Base-by-base conservation (phyloP, 1,140 invertebrate species). In the Drosophila chauvacae region DNA sequence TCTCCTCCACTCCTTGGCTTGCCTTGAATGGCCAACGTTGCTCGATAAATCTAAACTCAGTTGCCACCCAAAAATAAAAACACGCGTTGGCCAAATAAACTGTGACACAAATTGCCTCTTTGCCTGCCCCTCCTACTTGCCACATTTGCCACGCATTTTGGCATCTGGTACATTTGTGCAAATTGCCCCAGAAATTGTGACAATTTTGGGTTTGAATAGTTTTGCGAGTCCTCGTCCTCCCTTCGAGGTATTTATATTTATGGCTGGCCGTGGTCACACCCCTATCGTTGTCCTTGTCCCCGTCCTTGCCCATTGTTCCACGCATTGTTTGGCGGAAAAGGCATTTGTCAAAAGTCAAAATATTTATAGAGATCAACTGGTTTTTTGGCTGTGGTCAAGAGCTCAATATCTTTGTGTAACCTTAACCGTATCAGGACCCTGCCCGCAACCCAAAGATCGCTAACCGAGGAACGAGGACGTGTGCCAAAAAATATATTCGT, bases 321-420 rank as follows among this genome's bases (percentile, higher is more conserved):
- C 62, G 35, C 50, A 35, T 71, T 69, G 68, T 71, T 65, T 70
- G 64, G 48, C 51, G 65, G 39, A 57, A 69, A 72, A 73, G 70
- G 79, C 72, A 80, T 88, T 88, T 90, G 85, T 90, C 85, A 81
- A 80, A 66, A 88, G 86, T 90, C 85, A 90, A 90, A 90, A 90
- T 90, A 90, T 90, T 90, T 90, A 88, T 88, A 90, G 85, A 88
- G 85, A 85, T 88, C 85, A 88, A 88, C 85, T 85, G 77, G 80
- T 88, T 83, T 37, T 65, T 78, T 53, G 63, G 70, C 63, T 60
- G 62, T 77, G 80, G 59, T 69, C 55, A 64, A 80, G 56, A 71
- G 33, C 68, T 35, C 53, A 63, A 45, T 47, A 60, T 69, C 39
- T 74, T 50, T 45, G 55, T 70, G 84, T 73, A 73, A 73, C 70